phyloP scores from a whole-genome alignment of 2,888 invertebrate species.

The Minunthozetes semirufus region DNA sequence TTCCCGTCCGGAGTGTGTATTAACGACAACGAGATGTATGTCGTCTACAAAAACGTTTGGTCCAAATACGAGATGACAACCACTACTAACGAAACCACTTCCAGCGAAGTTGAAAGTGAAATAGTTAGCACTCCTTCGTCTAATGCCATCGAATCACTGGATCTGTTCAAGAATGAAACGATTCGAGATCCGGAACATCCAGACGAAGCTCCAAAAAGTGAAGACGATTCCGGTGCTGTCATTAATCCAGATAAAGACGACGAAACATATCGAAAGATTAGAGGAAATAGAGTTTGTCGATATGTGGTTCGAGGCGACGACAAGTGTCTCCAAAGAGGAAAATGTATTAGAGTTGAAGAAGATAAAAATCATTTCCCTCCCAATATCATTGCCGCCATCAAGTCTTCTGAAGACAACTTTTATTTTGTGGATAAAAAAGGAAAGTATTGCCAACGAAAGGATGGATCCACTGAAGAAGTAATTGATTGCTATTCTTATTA shows the following conservation, averaged over 20 bases:
- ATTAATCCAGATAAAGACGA: neutral
- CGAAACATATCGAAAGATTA: neutral
- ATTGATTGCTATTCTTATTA: neutral
- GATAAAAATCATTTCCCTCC: slow-evolving; percentile 2
- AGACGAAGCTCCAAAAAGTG: neutral
- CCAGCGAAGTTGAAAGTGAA: too few relatives aligned
- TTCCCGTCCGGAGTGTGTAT: neutral
- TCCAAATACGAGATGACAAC: neutral
- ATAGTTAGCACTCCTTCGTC: too few relatives aligned
- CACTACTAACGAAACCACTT: too few relatives aligned
- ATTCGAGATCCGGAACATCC: too few relatives aligned
- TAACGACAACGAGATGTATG: neutral
- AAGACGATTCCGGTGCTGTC: neutral
- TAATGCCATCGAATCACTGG: too few relatives aligned
- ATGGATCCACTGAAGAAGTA: neutral
- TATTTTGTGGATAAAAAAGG: slow-evolving; percentile 3
- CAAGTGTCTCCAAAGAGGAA: neutral
- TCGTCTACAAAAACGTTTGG: neutral
- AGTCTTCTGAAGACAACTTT: neutral
- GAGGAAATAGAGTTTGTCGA: neutral
- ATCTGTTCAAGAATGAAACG: too few relatives aligned
- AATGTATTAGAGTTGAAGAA: neutral
- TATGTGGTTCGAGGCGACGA: neutral
- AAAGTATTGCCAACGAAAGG: slow-evolving; percentile 8
- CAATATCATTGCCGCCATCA: slow-evolving; percentile 4